Evolutionary conservation across 1,140 invertebrate species (phyloP), one percentile per base, ranked within the genome.

Genomic region (Drosophila quadrilineata): DNA sequence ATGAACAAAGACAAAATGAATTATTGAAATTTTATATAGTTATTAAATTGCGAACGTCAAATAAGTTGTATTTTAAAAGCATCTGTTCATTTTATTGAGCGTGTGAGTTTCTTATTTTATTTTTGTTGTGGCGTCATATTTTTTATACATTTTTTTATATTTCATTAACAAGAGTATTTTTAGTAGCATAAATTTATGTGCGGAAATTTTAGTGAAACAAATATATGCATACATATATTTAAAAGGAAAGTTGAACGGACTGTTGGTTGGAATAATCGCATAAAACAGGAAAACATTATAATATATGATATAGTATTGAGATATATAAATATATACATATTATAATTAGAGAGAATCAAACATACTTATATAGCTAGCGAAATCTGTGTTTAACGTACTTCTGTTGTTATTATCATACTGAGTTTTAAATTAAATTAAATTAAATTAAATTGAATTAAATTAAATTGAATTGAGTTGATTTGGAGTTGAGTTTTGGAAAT

Each of bases 371-470:
- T 82, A 82, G 77, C 67, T 84, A 82, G 77, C 36, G 10, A 73
- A 82, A 82, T 82, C 77, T 77, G 64, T 66, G 75, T 72, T 84
- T 79, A 56, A 59, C 26, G 22, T 75, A 54, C 54, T 75, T 53
- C 36, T 63, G n/a, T 75, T 76, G 35, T 46, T 35, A 64, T n/a
- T n/a, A n/a, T n/a, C n/a, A n/a, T n/a, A n/a, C n/a, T n/a, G n/a
- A n/a, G n/a, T n/a, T n/a, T n/a, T n/a, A n/a, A n/a, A n/a, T n/a
- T n/a, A n/a, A n/a, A n/a, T n/a, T n/a, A n/a, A n/a, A n/a, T n/a
- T n/a, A n/a, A n/a, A n/a, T n/a, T n/a, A n/a, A n/a, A n/a, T n/a
- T n/a, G n/a, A n/a, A n/a, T n/a, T n/a, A n/a, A n/a, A n/a, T n/a
- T n/a, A n/a, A n/a, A n/a, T 57, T 57, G 22, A 62, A 41, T 69